Evolutionary conservation across 2,113 vertebrate species (phyloP).

Genomic region (Rhipidura dahli): DNA sequence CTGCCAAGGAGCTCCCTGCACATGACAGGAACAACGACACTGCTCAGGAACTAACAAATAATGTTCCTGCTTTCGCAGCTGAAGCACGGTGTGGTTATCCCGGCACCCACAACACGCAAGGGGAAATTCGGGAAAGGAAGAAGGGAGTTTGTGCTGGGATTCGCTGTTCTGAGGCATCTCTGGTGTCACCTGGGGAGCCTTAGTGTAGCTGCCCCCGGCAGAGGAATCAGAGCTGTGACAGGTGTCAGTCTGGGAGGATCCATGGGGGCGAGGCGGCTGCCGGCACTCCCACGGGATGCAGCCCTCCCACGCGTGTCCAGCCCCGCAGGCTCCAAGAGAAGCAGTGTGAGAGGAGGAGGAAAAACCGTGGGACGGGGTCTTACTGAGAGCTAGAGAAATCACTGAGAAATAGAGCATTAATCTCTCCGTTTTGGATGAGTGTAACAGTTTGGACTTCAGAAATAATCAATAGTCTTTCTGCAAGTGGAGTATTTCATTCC

Average conservation of each 20-base stretch:
- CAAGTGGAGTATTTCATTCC: not conserved
- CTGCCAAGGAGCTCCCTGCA: not conserved
- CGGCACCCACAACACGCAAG: rapidly evolving
- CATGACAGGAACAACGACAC: rapidly evolving
- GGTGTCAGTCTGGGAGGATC: not conserved
- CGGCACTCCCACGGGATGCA: rapidly evolving
- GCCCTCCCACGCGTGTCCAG: not conserved
- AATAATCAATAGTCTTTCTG: not conserved
- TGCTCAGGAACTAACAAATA: not conserved
- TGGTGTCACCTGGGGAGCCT: not conserved
- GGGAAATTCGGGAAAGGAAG: not conserved
- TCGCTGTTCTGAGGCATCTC: rapidly evolving
- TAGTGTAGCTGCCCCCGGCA: rapidly evolving
- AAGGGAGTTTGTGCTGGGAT: rapidly evolving
- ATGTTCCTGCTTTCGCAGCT: not conserved
- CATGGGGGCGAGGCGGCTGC: rapidly evolving
- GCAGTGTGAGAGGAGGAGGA: not conserved
- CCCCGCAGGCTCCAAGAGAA: not conserved
- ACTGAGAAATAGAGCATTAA: not conserved
- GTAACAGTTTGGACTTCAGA: not conserved
- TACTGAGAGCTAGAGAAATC: not conserved
- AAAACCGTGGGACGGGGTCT: rapidly evolving
- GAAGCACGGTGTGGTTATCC: rapidly evolving
- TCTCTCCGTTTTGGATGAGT: not conserved
- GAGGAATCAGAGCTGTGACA: not conserved